A percentile compares a stretch with the other conserved stretches of the same genome.
phyloP scores from a whole-genome alignment of 2,113 vertebrate genomes.

The Plestiodon gilberti region DNA sequence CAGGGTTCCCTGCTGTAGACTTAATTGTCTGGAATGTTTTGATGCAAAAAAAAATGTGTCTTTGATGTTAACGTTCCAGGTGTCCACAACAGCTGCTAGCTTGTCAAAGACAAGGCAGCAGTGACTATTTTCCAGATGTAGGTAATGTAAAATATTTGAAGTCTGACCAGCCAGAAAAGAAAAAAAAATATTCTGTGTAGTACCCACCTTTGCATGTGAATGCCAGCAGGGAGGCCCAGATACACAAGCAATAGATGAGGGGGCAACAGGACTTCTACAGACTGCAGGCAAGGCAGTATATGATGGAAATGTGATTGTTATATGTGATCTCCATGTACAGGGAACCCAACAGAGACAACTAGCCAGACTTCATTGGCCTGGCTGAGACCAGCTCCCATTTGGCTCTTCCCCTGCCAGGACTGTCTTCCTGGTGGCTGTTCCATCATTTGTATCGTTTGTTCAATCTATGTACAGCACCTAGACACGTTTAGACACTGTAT shows the following conservation, averaged over 20 bases:
- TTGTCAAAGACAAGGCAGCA: conserved; percentile 1
- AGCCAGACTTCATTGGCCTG: too few relatives aligned
- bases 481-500: too few relatives aligned
- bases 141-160: background rate
- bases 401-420: too few relatives aligned
- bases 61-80: background rate
- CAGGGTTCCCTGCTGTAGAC: background rate
- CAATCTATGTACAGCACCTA: too few relatives aligned
- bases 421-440: too few relatives aligned
- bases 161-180: background rate
- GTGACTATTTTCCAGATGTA: background rate
- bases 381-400: too few relatives aligned
- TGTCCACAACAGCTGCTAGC: background rate
- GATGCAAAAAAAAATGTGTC: background rate
- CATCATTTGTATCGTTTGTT: too few relatives aligned
- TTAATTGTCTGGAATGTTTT: background rate
- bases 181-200: background rate
- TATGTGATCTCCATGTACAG: too few relatives aligned
- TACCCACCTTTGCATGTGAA: background rate
- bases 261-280: background rate
- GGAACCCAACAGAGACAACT: too few relatives aligned
- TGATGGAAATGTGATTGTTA: too few relatives aligned
- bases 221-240: background rate
- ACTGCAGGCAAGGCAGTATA: too few relatives aligned
- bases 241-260: background rate